Conservation (phyloP, 2,888 invertebrate species). For the Spodoptera exigua region DNA sequence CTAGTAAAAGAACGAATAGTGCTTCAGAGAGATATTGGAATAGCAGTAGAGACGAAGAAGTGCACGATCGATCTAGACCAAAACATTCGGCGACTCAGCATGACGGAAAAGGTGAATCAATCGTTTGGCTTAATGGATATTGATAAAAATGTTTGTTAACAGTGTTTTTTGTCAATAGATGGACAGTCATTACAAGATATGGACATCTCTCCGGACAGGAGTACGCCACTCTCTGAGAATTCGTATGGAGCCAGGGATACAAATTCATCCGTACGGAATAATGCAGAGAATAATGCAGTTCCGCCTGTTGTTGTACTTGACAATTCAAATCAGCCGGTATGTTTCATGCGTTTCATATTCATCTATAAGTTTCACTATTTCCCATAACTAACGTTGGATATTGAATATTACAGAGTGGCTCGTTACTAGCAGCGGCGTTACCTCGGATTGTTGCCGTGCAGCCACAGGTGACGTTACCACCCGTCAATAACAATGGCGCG, state of each 20-base stretch:
- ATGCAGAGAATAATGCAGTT: constrained; percentile 69
- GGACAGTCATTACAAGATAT: constrained; percentile 93
- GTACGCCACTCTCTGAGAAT: constrained; percentile 95
- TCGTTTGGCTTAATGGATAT: constrained; percentile 1
- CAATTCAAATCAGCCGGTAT: constrained; percentile 82
- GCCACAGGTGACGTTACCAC: constrained; percentile 71
- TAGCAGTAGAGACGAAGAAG: constrained; percentile 77
- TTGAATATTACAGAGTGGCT: constrained; percentile 84
- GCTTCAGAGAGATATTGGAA: constrained; percentile 82
- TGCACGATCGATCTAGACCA: constrained; percentile 77
- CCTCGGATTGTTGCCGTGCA: constrained; percentile 89
- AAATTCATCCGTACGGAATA: constrained; percentile 72
- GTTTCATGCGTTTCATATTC: constrained; percentile 24
- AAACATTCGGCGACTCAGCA: constrained; percentile 75
- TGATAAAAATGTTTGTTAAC: constrained; percentile 16
- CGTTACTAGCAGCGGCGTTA: constrained; percentile 91
- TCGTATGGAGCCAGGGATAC: constrained; percentile 88
- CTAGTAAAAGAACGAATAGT: constrained; percentile 80
- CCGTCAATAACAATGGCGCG: constrained; percentile 75
- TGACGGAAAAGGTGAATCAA: constrained; percentile 76
- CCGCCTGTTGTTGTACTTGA: constrained; percentile 84
- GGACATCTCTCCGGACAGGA: constrained; percentile 98
- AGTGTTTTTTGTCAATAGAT: constrained; percentile 64
- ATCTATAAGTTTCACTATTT: not conserved
- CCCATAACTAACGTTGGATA: too few species aligned